Evolutionary conservation across 1,140 invertebrate genomes (phyloP).

Genomic region (Bombus turneri): DNA sequence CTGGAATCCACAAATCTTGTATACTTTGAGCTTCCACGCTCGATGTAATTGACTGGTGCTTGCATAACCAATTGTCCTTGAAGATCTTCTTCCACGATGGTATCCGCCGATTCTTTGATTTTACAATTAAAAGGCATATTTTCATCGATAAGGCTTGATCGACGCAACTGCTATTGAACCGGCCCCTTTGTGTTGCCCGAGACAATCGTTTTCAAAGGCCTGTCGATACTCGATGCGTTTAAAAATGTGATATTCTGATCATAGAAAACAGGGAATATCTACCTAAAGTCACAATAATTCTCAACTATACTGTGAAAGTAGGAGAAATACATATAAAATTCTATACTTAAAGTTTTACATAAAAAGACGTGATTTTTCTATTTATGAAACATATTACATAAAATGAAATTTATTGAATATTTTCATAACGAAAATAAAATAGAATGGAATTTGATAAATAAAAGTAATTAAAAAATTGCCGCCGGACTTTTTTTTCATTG

Average conservation of each 20-base stretch:
- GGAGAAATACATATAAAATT: too few species aligned
- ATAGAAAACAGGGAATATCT: background rate
- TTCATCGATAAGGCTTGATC: background rate
- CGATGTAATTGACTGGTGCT: constrained; percentile 31
- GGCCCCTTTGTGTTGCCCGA: background rate
- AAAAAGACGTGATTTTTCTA: too few species aligned
- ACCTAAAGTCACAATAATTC: background rate
- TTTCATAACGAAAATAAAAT: too few species aligned
- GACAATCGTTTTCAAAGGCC: background rate
- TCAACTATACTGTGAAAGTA: too few species aligned
- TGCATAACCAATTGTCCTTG: constrained; percentile 43
- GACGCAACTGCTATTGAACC: background rate
- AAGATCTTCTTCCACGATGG: background rate
- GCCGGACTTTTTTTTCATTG: too few species aligned
- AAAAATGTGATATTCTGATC: background rate
- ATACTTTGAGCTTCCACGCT: constrained; percentile 9
- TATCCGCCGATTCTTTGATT: background rate
- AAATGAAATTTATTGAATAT: too few species aligned
- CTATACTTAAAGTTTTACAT: too few species aligned
- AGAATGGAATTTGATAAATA: too few species aligned
- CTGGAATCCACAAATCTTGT: background rate
- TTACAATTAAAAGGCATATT: background rate
- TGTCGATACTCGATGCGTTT: background rate
- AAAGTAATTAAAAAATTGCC: too few species aligned
- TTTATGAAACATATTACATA: too few species aligned